Conservation (phyloP, 2,797 vertebrate genomes). For the Sebastiscus albofasciatus region DNA sequence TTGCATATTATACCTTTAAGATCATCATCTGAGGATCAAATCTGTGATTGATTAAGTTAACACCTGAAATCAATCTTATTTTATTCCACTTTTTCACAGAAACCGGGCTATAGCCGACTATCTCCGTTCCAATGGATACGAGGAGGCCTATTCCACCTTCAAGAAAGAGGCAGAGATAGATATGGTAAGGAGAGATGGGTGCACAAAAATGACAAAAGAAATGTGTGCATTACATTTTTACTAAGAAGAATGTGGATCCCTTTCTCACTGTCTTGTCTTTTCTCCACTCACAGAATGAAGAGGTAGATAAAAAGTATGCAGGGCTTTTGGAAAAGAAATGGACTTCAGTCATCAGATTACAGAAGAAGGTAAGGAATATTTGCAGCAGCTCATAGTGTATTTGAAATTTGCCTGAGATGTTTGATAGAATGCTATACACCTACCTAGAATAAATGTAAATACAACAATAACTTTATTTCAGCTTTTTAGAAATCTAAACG, state of each 20-base stretch:
- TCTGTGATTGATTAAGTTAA: not conserved
- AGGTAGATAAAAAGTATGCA: conserved; percentile 99
- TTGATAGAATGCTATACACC: not conserved
- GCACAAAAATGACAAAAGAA: not conserved
- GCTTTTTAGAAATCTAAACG: not conserved
- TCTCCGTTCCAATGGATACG: conserved; percentile 98
- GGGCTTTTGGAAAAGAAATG: conserved; percentile 99
- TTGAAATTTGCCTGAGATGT: not conserved
- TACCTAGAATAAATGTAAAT: not conserved
- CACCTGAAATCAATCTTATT: not conserved
- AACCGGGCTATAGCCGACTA: conserved; percentile 99
- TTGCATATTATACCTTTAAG: too few relatives aligned
- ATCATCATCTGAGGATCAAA: not conserved
- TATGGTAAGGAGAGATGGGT: conserved; percentile 85
- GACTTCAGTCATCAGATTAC: conserved; percentile 99
- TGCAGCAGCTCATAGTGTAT: not conserved
- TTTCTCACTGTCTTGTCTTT: conserved; percentile 21
- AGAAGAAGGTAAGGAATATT: conserved; percentile 91
- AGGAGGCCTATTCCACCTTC: conserved; percentile 98
- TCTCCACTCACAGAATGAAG: conserved; percentile 90
- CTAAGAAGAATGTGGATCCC: not conserved
- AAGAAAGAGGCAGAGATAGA: conserved; percentile 99
- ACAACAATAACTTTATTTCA: not conserved
- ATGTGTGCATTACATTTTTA: not conserved
- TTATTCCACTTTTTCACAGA: conserved; percentile 79